Evolutionary conservation across 1,140 invertebrate species (phyloP), one percentile per base, ranked within the genome.

Genomic region (Neoseiulus cucumeris): DNA sequence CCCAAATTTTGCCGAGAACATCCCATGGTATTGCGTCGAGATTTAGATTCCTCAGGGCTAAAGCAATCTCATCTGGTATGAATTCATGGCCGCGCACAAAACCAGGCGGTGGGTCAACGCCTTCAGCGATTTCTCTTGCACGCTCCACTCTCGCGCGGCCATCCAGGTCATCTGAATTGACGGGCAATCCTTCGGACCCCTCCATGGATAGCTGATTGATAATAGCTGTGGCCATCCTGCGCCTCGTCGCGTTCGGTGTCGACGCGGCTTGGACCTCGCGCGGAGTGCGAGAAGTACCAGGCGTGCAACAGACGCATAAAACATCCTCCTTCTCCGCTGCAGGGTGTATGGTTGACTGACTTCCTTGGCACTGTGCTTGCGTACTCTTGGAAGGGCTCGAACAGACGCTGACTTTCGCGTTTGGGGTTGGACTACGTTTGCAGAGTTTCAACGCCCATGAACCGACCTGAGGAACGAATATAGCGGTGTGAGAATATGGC

Each of bases 51-150:
- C 65, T 51, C 33, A 65, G 42, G 18, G 64, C 28, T 4, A 20
- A 29, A 25, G 51, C 55, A 22, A 47, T 42, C 33, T 47, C 64
- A 65, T 22, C 64, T 14, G 51, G 66, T 18, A 25, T 44, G 18
- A 65, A 22, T 39, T 68, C n/a, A 59, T 39, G 44, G 33, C 44
- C 30, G 45, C 22, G 20, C 20, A 66, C 30, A 45, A 69, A 73
- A 7, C 71, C 72, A 20, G 72, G 69, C 6, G 71, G 71, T 14
- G 74, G 69, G 44, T 86, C 85, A 0, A 87, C 82, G 0, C 85
- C 85, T 74, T 85, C 82, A 68, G 83, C 83, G 74, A 87, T 87
- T 77, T 87, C 86, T 66, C 81, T 76, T 1, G 84, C 84, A 69
- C 85, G 75, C 72, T 85, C 82, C 51, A 81, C 74, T 65, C 83